Conservation (phyloP, 2,113 vertebrate genomes). For the Calidris pugnax region DNA sequence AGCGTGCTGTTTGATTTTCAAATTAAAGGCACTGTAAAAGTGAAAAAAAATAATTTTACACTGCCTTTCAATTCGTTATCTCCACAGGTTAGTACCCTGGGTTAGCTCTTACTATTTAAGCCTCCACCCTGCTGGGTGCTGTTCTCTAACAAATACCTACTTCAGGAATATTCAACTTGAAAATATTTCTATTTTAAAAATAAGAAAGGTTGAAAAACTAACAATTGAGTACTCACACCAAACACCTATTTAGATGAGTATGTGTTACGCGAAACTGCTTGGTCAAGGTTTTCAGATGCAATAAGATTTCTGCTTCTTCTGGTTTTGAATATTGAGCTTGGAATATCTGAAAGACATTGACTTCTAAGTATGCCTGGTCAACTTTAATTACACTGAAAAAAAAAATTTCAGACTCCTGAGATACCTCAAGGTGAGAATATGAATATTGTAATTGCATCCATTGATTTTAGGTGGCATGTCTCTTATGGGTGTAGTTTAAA, state of each 20-base stretch:
- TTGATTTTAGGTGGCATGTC: not conserved
- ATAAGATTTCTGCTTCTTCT: not conserved
- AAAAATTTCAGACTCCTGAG: not conserved
- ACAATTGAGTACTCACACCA: not conserved
- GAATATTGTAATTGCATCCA: not conserved
- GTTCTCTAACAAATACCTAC: not conserved
- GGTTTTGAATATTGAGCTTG: not conserved
- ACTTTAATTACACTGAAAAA: not conserved
- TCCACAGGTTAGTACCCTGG: not conserved
- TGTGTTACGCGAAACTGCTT: not conserved
- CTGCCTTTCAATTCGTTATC: not conserved
- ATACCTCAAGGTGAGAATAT: not conserved
- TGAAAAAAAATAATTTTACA: not conserved
- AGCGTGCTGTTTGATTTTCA: not conserved
- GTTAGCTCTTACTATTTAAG: not conserved
- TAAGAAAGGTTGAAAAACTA: not conserved
- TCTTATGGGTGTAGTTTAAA: not conserved
- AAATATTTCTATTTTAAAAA: rapidly evolving
- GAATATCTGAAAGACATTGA: not conserved
- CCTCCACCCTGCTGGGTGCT: not conserved
- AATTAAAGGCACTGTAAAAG: not conserved
- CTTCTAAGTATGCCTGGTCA: not conserved
- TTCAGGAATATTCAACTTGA: not conserved
- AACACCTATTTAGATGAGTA: not conserved
- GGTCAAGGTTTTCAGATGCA: not conserved